These are phyloP conservation scores for Crematogaster levior DNA, from an alignment of 2,888 invertebrate genomes.

Conservation along the genomic window DNA sequence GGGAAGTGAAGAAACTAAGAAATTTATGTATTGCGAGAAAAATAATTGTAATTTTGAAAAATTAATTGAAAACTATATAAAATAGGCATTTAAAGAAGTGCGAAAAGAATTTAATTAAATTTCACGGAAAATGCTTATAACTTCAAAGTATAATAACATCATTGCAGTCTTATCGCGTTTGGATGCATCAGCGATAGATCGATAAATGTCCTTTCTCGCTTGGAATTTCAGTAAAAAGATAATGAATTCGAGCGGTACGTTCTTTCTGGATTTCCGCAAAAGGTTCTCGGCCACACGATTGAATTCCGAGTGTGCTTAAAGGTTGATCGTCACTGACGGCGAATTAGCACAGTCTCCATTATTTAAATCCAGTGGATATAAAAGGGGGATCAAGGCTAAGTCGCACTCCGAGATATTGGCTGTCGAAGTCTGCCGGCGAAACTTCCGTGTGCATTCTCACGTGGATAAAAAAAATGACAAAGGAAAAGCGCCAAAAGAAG, in stretches of 20 bases:
- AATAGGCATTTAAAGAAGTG: neutral
- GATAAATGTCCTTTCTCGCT: neutral
- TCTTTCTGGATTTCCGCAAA: slow-evolving; percentile 18
- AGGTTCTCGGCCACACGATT: slow-evolving; percentile 22
- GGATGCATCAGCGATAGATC: neutral
- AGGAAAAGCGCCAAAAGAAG: neutral
- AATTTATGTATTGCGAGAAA: neutral
- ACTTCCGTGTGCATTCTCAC: slow-evolving; percentile 45
- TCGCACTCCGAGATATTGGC: slow-evolving; percentile 82
- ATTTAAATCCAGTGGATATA: slow-evolving; percentile 81
- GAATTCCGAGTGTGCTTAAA: slow-evolving; percentile 24
- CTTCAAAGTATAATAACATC: neutral
- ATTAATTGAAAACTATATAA: neutral
- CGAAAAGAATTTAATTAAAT: slow-evolving; percentile 1
- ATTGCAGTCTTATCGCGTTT: slow-evolving; percentile 1
- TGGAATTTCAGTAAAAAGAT: slow-evolving; percentile 31
- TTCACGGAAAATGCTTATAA: slow-evolving; percentile 11
- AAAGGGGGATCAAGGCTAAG: slow-evolving; percentile 81
- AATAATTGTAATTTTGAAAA: neutral
- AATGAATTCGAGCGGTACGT: slow-evolving; percentile 13
- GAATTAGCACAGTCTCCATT: slow-evolving; percentile 80
- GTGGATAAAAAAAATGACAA: slow-evolving; percentile 18
- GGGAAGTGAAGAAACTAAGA: neutral
- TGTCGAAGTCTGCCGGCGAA: slow-evolving; percentile 74
- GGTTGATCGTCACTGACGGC: slow-evolving; percentile 71